Evolutionary conservation across 2,797 vertebrate genomes (phyloP).

Genomic region (Botia kubotai): DNA sequence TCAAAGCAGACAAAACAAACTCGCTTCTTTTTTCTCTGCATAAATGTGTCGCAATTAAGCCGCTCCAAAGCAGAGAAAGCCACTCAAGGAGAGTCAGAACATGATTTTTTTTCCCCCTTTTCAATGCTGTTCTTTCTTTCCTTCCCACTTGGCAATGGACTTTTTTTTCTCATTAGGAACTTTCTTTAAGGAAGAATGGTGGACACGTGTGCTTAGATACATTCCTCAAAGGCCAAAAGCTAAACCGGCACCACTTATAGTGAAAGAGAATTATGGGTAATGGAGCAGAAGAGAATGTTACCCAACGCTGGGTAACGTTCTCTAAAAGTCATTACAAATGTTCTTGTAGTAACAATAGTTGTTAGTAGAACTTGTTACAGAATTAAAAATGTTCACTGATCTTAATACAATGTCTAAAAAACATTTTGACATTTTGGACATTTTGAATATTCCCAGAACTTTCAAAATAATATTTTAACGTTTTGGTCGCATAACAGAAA

Average conservation of each 20-base stretch:
- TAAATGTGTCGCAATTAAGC: conserved; percentile 66
- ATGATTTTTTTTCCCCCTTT: conserved; percentile 37
- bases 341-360: too few relatives aligned
- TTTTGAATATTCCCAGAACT: too few relatives aligned
- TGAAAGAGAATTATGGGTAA: conserved; percentile 24
- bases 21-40: conserved; percentile 40
- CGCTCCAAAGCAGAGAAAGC: conserved; percentile 61
- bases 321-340: too few relatives aligned
- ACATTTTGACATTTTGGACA: too few relatives aligned
- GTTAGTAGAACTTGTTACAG: too few relatives aligned
- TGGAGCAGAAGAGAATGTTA: too few relatives aligned
- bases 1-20: conserved; percentile 52
- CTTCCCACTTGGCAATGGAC: conserved; percentile 63
- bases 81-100: conserved; percentile 44
- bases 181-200: conserved; percentile 67
- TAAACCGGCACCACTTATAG: conserved; percentile 14
- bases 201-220: conserved; percentile 68
- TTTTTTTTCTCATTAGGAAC: conserved; percentile 62
- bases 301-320: too few relatives aligned
- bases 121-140: conserved; percentile 29
- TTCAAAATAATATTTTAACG: too few relatives aligned
- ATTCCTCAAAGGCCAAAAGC: conserved; percentile 31
- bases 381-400: too few relatives aligned
- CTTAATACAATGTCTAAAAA: too few relatives aligned
- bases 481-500: too few relatives aligned